Percentiles rank a stretch among this genome's conserved stretches.
These are phyloP conservation scores for Agrilus cyanescens DNA, from an alignment of 2,888 invertebrate species.

Conservation along the genomic window DNA sequence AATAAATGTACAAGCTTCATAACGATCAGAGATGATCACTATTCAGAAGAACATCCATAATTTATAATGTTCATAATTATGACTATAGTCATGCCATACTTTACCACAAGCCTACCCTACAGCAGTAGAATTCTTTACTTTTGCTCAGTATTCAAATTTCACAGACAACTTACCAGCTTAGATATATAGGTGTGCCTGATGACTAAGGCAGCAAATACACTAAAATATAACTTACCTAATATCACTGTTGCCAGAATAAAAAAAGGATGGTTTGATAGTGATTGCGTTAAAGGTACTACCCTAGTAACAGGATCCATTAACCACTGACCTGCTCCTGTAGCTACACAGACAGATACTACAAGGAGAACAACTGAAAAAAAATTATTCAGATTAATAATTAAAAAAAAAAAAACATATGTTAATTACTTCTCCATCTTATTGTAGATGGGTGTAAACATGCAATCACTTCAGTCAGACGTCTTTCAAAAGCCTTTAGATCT, in stretches of 20 bases:
- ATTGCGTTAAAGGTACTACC: conserved; percentile 82
- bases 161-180: no score
- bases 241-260: conserved; percentile 81
- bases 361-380: conserved; percentile 64
- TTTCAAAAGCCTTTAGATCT: conserved; percentile 97
- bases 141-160: no score
- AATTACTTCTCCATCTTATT: conserved; percentile 88
- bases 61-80: no score
- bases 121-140: no score
- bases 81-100: no score
- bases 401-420: conserved; percentile 5
- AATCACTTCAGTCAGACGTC: conserved; percentile 93
- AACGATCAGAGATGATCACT: no score
- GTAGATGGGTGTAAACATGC: conserved; percentile 91
- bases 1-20: no score
- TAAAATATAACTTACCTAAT: conserved; percentile 52
- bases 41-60: no score
- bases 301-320: conserved; percentile 86
- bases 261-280: conserved; percentile 86
- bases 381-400: neutral
- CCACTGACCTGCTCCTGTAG: conserved; percentile 94
- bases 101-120: no score
- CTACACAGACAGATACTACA: conserved; percentile 79
- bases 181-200: no score
- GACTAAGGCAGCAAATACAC: no score